A percentile compares a stretch with the other conserved stretches of the same genome.
These are phyloP conservation scores for Hipparchia sbordonii DNA, from an alignment of 2,888 invertebrate genomes.

Conservation along the genomic window DNA sequence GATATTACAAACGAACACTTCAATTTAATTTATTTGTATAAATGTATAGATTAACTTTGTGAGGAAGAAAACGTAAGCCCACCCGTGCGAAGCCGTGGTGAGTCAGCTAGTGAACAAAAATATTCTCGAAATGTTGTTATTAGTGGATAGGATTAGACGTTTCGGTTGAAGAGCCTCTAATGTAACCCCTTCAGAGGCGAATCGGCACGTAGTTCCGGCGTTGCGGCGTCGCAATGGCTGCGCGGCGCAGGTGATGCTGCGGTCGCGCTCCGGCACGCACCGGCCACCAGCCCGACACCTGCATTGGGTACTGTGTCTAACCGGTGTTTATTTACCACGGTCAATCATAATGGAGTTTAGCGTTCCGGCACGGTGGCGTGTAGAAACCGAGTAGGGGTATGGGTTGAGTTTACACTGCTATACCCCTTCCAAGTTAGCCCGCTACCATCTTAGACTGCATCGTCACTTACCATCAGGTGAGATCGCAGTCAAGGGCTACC, in stretches of 20 bases:
- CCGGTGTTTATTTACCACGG: conserved; percentile 32
- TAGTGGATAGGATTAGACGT: conserved; percentile 48
- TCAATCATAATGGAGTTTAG: background rate
- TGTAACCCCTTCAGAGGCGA: conserved; percentile 49
- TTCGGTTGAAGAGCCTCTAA: conserved; percentile 28
- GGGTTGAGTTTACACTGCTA: too few relatives aligned
- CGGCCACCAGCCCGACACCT: conserved; percentile 44
- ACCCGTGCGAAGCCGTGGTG: background rate
- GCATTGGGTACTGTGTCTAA: background rate
- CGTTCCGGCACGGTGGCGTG: too few relatives aligned
- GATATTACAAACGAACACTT: too few relatives aligned
- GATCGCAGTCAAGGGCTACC: too few relatives aligned
- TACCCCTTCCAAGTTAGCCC: too few relatives aligned
- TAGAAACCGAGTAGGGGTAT: too few relatives aligned
- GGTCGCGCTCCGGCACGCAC: conserved; percentile 56
- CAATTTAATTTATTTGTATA: too few relatives aligned
- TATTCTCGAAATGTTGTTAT: conserved; percentile 49
- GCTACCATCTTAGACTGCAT: too few relatives aligned
- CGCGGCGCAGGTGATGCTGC: conserved; percentile 66
- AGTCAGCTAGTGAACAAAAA: conserved; percentile 34
- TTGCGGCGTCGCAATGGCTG: conserved; percentile 30
- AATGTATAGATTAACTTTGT: background rate
- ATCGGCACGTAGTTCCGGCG: conserved; percentile 74
- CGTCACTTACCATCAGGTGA: too few relatives aligned
- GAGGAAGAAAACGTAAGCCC: background rate